Evolutionary conservation across 2,888 invertebrate species (phyloP), one percentile per base, ranked within the genome.

Genomic region (Ditula angustiorana): DNA sequence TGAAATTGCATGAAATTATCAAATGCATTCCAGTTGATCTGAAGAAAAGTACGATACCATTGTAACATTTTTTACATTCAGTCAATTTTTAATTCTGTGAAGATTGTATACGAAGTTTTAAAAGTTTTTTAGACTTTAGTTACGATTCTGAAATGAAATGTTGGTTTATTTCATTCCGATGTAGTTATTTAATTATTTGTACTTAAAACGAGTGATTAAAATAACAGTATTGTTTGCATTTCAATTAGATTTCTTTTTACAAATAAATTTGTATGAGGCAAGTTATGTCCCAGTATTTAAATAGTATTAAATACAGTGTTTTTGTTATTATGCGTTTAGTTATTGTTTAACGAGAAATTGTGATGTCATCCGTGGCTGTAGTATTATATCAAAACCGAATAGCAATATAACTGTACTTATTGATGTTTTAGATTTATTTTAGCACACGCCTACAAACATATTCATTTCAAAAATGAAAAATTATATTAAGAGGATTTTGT

Each of bases 221-320:
- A 19, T 41, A 19, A 10, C 41, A 41, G 41, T 41, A 41, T 41
- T 41, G 16, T 41, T 41, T 19, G 41, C 41, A 41, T 41, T 41
- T 41, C 19, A 8, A 2, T 19, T 19, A 41, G 41, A 10, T 16
- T 41, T n/a, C 41, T 41, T 41, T 19, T 10, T 33, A 3, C 33
- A 41, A 37, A 16, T 37, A 11, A 30, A 11, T 37, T 37, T n/a
- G 16, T 37, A n/a, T n/a, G 13, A 30, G 8, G 1, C 30, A 30
- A n/a, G 5, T 10, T n/a, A 8, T 1, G 10, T 2, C 19, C 41
- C 41, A 41, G 41, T 41, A 41, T 41, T 41, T 41, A 5, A n/a
- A 41, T 41, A 41, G 19, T 41, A 41, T 41, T 41, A 19, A 16
- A n/a, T n/a, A n/a, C 8, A 41, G 0, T 41, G 10, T 41, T 16